phyloP scores from a whole-genome alignment of 2,113 vertebrate species.

The Upupa epops region DNA sequence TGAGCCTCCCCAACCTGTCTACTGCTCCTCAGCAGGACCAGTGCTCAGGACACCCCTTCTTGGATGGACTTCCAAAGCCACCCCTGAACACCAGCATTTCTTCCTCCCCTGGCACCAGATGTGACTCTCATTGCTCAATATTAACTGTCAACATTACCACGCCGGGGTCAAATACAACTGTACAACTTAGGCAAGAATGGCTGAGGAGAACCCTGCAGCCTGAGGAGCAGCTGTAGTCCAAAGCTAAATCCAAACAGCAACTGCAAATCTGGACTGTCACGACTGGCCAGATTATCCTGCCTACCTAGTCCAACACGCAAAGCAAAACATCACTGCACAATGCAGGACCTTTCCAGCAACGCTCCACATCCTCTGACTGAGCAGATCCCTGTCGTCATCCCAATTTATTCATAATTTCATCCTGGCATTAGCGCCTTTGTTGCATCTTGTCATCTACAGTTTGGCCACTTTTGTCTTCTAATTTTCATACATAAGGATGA shows the following conservation, averaged over 20 bases:
- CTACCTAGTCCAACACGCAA: neutral
- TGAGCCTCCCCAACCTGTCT: neutral
- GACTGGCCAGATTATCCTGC: neutral
- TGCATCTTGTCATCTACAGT: slow-evolving; percentile 16
- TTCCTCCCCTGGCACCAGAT: neutral
- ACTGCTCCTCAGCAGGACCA: neutral
- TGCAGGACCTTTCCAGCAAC: neutral
- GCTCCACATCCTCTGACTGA: neutral
- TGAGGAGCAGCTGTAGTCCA: neutral
- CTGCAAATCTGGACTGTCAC: neutral
- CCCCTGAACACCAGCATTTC: neutral
- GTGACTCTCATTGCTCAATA: neutral
- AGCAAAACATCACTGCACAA: neutral
- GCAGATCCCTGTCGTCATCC: neutral
- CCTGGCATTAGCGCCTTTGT: neutral
- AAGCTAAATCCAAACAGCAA: neutral
- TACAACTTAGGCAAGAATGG: neutral
- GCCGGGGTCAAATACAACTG: accelerated
- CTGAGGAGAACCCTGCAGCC: neutral
- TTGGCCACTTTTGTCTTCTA: slow-evolving; percentile 36
- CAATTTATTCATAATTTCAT: neutral
- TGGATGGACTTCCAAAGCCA: neutral
- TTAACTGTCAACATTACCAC: neutral
- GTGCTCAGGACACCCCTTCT: neutral
- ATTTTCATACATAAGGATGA: slow-evolving; percentile 21